These are phyloP conservation scores for Macquaria australasica DNA, from an alignment of 2,113 vertebrate species.

Conservation along the genomic window DNA sequence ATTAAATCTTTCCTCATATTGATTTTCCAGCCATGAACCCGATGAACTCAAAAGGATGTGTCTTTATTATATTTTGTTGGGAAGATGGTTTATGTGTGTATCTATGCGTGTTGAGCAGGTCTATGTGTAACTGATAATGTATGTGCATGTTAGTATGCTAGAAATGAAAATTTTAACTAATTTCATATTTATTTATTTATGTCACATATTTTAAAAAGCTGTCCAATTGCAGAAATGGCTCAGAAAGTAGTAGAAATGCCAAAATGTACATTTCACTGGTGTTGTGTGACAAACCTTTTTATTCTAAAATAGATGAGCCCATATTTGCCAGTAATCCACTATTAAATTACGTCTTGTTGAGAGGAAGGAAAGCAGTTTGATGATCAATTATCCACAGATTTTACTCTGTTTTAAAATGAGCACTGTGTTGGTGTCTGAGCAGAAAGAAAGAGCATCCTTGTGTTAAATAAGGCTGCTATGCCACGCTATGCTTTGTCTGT, in stretches of 20 bases:
- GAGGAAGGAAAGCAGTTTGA: not conserved
- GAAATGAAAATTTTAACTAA: not conserved
- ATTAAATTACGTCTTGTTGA: not conserved
- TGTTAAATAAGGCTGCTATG: not conserved
- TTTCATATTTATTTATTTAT: not conserved
- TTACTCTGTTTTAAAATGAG: too few species aligned
- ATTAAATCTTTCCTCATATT: conserved; percentile 18
- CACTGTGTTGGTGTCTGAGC: too few species aligned
- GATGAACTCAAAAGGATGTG: not conserved
- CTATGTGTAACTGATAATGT: not conserved
- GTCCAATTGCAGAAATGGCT: not conserved
- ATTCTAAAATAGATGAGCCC: not conserved
- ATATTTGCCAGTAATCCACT: not conserved
- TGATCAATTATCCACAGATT: not conserved
- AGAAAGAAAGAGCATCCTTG: not conserved
- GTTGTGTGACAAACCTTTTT: not conserved
- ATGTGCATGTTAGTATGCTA: not conserved
- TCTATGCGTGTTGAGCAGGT: not conserved
- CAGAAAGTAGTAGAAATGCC: not conserved
- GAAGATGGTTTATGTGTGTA: not conserved
- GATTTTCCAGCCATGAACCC: conserved; percentile 31
- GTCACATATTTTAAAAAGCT: not conserved
- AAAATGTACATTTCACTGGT: not conserved
- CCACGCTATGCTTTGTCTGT: not conserved
- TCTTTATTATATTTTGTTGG: not conserved